Base-by-base conservation (phyloP, 2,888 invertebrate genomes). In the Tiliacea aurago region DNA sequence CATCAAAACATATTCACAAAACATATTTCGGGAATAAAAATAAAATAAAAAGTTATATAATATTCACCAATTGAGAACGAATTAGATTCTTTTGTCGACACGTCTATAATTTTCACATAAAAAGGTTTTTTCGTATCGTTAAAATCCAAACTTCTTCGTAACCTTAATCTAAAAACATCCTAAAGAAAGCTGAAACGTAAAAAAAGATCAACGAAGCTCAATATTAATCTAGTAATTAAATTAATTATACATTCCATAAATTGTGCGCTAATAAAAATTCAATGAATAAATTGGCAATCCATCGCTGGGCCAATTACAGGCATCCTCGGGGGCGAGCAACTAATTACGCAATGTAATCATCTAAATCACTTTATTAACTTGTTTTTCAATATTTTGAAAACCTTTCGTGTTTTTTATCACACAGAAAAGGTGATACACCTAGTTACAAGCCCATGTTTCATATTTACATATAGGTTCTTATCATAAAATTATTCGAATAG, bases 211-310 rank as follows among this genome's bases (percentile, higher is more conserved):
- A 61, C 23, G 51, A 18, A 61, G 15, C 56, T 67, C 61, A 66
- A 83, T 70, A 73, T 83, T 43, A 80, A 80, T 58, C 33, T 56
- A 53, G 62, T 66, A 59, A 82, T 76, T 71, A 47, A 80, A 82
- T 82, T 63, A 67, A 73, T 83, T 80, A 82, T 73, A 65, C 80
- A 83, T 82, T 76, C 83, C 80, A 73, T 83, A 80, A 83, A 73
- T 67, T 70, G 49, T 62, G 41, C 45, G 13, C 56, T 70, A 61
- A 64, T 83, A 80, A 80, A 83, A 77, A 71, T 67, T 77, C 66
- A 61, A 83, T 77, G 73, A 83, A 80, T 83, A 77, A 76, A 80
- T 83, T 81, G 64, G 15, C 55, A 55, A 71, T 70, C 28, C 47
- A 69, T 80, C 63, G 55, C 69, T 51, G 68, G 56, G 37, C 41